Conservation (phyloP, 2,888 invertebrate species). For the Drosophila kanekoi region DNA sequence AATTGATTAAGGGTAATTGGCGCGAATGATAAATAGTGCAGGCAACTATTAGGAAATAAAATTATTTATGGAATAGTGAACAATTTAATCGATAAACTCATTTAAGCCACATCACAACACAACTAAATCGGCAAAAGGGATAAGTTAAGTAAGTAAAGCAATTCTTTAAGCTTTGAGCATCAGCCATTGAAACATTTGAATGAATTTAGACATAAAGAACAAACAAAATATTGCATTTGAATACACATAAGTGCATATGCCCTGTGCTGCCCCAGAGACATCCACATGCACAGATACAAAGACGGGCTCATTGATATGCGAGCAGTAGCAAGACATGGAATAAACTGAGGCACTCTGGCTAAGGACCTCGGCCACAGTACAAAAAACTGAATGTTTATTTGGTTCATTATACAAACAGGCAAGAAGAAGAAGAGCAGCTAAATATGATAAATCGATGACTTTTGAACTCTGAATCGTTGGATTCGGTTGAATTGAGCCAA, state of each 20-base stretch:
- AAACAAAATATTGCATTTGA: background rate
- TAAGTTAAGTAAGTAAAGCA: too few relatives aligned
- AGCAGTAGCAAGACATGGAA: slow-evolving; percentile 29
- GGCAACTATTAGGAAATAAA: too few relatives aligned
- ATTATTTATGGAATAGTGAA: too few relatives aligned
- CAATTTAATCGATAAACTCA: too few relatives aligned
- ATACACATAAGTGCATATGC: background rate
- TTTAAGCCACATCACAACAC: too few relatives aligned
- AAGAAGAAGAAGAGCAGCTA: slow-evolving; percentile 14
- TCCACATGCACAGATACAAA: slow-evolving; percentile 6
- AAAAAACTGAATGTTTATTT: slow-evolving; percentile 55
- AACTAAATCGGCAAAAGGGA: too few relatives aligned
- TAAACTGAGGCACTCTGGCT: slow-evolving; percentile 14
- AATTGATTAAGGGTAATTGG: too few relatives aligned
- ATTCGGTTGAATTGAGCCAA: slow-evolving; percentile 15
- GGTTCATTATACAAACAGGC: slow-evolving; percentile 61
- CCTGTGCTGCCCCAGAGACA: background rate
- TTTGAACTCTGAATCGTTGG: slow-evolving; percentile 57
- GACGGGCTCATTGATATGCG: slow-evolving; percentile 60
- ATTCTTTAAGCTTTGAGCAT: too few relatives aligned
- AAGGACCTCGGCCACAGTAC: slow-evolving; percentile 11
- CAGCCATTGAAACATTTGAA: too few relatives aligned
- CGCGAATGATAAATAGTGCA: too few relatives aligned
- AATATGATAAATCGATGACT: slow-evolving; percentile 65
- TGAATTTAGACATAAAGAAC: background rate